Evolutionary conservation across 23 tunicate genomes (phyloP), one percentile per base, ranked within the genome.

Genomic region (Pegea sp.): DNA sequence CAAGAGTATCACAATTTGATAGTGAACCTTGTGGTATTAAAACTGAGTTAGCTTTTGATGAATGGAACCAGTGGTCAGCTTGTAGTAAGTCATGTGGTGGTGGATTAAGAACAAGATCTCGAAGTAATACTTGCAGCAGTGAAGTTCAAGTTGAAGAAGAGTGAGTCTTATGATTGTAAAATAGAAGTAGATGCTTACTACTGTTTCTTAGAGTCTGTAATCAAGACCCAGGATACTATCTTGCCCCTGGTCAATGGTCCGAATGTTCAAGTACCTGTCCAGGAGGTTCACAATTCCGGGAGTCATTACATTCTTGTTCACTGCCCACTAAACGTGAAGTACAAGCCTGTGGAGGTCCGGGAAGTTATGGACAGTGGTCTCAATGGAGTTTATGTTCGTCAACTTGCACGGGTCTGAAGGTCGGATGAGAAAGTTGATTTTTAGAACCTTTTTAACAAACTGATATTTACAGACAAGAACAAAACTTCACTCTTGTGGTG

Each of bases 1-100:
- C 66, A 19, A 60, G 72, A 24, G 64, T 58, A 32, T 33, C 33
- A 3, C 67, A 65, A 19, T 6, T 3, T 0, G 93, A 91, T 22
- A 54, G 62, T 1, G 57, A 22, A 18, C 18, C 42, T 20, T 80
- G 93, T n/a, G n/a, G n/a, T n/a, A n/a, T n/a, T n/a, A n/a, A n/a
- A n/a, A n/a, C n/a, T n/a, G n/a, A n/a, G n/a, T n/a, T n/a, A n/a
- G n/a, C n/a, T n/a, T n/a, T n/a, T n/a, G n/a, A n/a, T n/a, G 64
- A 59, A 43, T 78, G 92, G 92, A 28, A 44, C 5, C 33, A 28
- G 16, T 78, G 92, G 92, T 61, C 71, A 0, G 43, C 52, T 21
- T 78, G 92, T 68, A 64, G 56, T 60, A 61, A 78, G 65, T 43
- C 56, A 3, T 78, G 92, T 31, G 77, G 71, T 4, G 92, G 92